phyloP scores from a whole-genome alignment of 1,140 invertebrate genomes.

The Drosophila bifasciata region DNA sequence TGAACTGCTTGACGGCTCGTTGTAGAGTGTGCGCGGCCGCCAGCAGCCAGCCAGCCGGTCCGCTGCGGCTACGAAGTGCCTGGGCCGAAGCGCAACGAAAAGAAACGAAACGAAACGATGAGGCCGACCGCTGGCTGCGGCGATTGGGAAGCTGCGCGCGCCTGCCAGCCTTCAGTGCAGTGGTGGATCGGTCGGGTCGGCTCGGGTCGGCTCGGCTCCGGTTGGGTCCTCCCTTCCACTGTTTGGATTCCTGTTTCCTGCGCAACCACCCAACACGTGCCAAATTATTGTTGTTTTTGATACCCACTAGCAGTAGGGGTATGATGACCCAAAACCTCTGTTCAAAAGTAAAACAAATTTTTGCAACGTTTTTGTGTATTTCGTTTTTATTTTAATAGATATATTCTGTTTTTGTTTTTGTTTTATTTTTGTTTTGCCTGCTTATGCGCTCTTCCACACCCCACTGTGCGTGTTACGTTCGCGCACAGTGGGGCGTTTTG shows the following conservation, averaged over 20 bases:
- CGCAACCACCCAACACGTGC: conserved; percentile 40
- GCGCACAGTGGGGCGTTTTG: too few relatives aligned
- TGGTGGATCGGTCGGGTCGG: neutral
- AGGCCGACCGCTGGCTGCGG: conserved; percentile 8
- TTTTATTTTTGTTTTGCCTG: conserved; percentile 22
- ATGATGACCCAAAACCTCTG: too few relatives aligned
- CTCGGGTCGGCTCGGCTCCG: too few relatives aligned
- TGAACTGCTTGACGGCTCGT: conserved; percentile 21
- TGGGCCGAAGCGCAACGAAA: conserved; percentile 56
- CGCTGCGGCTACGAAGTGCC: too few relatives aligned
- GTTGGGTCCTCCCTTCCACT: neutral
- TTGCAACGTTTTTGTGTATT: too few relatives aligned
- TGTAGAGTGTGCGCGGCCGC: too few relatives aligned
- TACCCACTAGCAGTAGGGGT: too few relatives aligned
- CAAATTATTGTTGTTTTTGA: conserved; percentile 38
- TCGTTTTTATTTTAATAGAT: conserved; percentile 66
- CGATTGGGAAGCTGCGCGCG: conserved; percentile 12
- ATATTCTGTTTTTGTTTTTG: conserved; percentile 16
- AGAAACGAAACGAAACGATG: conserved; percentile 20
- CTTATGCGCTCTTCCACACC: too few relatives aligned
- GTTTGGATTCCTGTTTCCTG: neutral
- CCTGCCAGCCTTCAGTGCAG: neutral
- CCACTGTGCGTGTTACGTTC: neutral
- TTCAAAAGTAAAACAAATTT: too few relatives aligned
- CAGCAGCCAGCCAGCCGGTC: conserved; percentile 31